Evolutionary conservation across 2,888 invertebrate species (phyloP).

Genomic region (Oxytorus armatus): DNA sequence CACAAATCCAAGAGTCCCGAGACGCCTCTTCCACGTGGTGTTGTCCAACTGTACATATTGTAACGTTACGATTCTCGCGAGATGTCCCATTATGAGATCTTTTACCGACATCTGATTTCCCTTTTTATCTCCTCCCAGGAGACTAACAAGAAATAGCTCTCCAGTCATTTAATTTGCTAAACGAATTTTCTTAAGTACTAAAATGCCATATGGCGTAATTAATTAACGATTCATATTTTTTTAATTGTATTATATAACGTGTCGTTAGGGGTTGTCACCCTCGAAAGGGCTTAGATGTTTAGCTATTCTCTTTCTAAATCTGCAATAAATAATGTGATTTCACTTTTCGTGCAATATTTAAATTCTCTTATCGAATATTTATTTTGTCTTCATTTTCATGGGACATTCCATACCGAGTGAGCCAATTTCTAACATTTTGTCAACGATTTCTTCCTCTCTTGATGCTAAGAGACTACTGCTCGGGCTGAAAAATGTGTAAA

Average conservation of each 20-base stretch:
- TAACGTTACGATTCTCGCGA: slow-evolving; percentile 33
- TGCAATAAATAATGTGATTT: too few relatives aligned
- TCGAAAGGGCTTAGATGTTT: background rate
- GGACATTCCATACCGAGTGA: background rate
- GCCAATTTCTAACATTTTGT: background rate
- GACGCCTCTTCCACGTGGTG: slow-evolving; percentile 10
- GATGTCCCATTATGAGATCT: slow-evolving; percentile 13
- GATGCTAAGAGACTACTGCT: too few relatives aligned
- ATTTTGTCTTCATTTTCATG: too few relatives aligned
- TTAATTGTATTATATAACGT: background rate
- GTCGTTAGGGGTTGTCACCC: background rate
- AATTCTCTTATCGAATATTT: too few relatives aligned
- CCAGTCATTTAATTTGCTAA: background rate
- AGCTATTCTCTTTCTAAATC: background rate
- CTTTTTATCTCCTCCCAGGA: background rate
- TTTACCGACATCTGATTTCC: background rate
- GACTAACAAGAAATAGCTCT: too few relatives aligned
- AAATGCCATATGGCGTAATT: background rate
- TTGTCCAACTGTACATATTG: slow-evolving; percentile 15
- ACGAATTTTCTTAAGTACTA: background rate
- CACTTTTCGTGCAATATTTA: too few relatives aligned
- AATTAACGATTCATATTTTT: background rate
- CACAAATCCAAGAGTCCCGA: slow-evolving; percentile 28
- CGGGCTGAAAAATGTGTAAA: too few relatives aligned
- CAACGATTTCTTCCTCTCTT: too few relatives aligned